phyloP scores from a whole-genome alignment of 2,888 invertebrate species.

The Drosophila histrio region DNA sequence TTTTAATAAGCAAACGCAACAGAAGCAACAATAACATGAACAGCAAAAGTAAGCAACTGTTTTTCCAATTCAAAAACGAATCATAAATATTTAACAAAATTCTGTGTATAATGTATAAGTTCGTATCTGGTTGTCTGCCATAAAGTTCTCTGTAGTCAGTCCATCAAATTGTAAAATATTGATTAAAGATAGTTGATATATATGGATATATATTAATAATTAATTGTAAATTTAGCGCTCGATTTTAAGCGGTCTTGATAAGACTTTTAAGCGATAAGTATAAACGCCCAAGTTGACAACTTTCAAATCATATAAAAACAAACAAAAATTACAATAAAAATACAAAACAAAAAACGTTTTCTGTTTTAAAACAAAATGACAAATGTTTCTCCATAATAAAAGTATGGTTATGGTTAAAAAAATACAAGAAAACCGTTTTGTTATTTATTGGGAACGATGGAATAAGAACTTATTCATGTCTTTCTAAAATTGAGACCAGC shows the following conservation, averaged over 20 bases:
- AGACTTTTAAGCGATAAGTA: constrained; percentile 74
- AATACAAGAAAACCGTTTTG: not conserved
- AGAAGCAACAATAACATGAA: constrained; percentile 7
- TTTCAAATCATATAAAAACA: constrained; percentile 60
- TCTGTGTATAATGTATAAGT: constrained; percentile 69
- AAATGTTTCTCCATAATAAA: constrained; percentile 80
- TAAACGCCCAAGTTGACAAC: constrained; percentile 61
- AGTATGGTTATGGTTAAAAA: constrained; percentile 73
- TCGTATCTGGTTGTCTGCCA: constrained; percentile 70
- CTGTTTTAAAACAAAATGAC: constrained; percentile 65
- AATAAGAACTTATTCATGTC: not conserved
- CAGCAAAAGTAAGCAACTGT: constrained; percentile 1
- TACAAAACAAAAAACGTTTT: constrained; percentile 46
- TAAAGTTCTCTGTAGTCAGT: constrained; percentile 74
- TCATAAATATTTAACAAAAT: constrained; percentile 36
- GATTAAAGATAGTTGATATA: constrained; percentile 46
- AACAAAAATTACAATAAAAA: constrained; percentile 23
- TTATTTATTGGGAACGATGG: constrained; percentile 5
- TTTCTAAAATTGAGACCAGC: not conserved
- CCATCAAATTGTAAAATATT: constrained; percentile 78
- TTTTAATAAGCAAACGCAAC: constrained; percentile 35
- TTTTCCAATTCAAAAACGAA: constrained; percentile 4
- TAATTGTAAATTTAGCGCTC: constrained; percentile 77
- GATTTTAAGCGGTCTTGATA: constrained; percentile 81
- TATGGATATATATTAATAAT: constrained; percentile 29